Percentiles rank a stretch among this genome's conserved stretches.
Conservation (phyloP, 2,113 vertebrate genomes). For the Malurus elegans region DNA sequence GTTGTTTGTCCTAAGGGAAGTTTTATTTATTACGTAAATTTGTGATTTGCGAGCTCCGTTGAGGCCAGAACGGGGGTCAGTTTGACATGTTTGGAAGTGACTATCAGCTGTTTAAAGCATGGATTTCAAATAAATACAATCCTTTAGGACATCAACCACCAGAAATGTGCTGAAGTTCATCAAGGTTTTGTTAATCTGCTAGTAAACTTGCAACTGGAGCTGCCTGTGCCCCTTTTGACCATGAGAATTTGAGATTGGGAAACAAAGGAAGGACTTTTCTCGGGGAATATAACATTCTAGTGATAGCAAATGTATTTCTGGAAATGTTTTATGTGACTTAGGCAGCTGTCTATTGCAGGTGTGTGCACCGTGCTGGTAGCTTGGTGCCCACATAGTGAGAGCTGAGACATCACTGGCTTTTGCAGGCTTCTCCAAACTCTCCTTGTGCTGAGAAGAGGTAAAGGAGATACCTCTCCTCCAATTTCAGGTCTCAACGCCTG, state of each 20-base stretch:
- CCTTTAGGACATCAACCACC: background rate
- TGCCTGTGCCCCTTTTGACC: background rate
- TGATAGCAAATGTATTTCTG: background rate
- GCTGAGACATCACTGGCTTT: background rate
- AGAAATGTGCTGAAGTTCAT: background rate
- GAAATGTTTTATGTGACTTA: background rate
- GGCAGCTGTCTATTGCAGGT: background rate
- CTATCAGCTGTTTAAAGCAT: background rate
- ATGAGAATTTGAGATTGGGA: background rate
- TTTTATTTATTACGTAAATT: background rate
- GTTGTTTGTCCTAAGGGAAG: background rate
- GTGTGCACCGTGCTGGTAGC: accelerated
- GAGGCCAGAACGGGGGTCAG: background rate
- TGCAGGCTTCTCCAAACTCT: background rate
- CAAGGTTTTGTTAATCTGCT: background rate
- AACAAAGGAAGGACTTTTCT: background rate
- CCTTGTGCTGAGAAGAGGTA: background rate
- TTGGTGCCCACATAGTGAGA: accelerated
- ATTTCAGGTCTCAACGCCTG: background rate
- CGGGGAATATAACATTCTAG: background rate
- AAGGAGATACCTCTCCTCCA: background rate
- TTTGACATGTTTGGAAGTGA: background rate
- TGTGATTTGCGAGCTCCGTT: background rate
- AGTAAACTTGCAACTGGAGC: background rate
- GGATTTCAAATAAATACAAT: background rate